Conservation (phyloP, 2,888 invertebrate genomes). For the Calliphora vomitoria region DNA sequence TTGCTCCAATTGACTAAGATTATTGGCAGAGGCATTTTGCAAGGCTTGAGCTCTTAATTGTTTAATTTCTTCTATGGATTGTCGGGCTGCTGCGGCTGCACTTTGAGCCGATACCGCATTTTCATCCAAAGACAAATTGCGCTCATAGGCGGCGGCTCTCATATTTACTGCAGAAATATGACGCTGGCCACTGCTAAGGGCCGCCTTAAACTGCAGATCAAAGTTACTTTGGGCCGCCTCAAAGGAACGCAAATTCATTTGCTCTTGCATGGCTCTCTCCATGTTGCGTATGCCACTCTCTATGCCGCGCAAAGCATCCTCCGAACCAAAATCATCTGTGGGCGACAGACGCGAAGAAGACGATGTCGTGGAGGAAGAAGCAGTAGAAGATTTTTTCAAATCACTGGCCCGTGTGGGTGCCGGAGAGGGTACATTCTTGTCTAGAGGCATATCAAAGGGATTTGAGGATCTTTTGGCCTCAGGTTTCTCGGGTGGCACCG, state of each 20-base stretch:
- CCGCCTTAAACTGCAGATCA: conserved; percentile 80
- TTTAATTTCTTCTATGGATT: conserved; percentile 82
- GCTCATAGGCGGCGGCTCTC: conserved; percentile 79
- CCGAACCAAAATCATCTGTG: conserved; percentile 84
- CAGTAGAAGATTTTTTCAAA: conserved; percentile 77
- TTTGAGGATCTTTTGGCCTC: conserved; percentile 81
- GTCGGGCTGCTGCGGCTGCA: conserved; percentile 80
- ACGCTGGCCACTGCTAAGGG: conserved; percentile 75
- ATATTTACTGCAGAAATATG: conserved; percentile 79
- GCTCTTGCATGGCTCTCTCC: conserved; percentile 85
- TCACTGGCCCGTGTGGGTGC: conserved; percentile 81
- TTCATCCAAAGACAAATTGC: conserved; percentile 82
- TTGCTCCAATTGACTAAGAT: conserved; percentile 73
- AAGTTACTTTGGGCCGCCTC: conserved; percentile 82
- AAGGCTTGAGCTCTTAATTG: conserved; percentile 81
- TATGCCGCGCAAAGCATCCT: conserved; percentile 84
- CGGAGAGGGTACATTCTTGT: conserved; percentile 80
- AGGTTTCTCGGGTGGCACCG: conserved; percentile 80
- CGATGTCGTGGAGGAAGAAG: conserved; percentile 72
- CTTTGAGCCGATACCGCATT: conserved; percentile 74
- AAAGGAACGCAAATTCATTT: conserved; percentile 83
- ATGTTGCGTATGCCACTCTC: conserved; percentile 84
- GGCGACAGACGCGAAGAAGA: conserved; percentile 79
- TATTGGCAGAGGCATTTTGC: conserved; percentile 75
- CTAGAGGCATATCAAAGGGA: conserved; percentile 81